Evolutionary conservation across 2,113 vertebrate genomes (phyloP).

Genomic region (Callithrix jacchus): DNA sequence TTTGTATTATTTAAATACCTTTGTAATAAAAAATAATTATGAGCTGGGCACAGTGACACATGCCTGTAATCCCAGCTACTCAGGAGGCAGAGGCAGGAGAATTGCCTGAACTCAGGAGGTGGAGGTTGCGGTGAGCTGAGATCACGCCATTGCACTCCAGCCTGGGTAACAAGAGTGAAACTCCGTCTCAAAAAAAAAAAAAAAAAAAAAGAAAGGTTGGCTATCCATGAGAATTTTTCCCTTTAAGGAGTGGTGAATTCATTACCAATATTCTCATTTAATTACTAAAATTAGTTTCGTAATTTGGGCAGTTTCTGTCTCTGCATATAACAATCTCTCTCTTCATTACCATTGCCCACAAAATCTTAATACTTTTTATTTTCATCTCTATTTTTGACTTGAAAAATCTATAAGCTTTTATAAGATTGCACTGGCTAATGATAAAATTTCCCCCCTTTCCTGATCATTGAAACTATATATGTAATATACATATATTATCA

Average conservation of each 20-base stretch:
- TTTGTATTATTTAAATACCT: constrained; percentile 26
- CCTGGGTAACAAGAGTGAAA: too few relatives aligned
- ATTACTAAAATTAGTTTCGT: background rate
- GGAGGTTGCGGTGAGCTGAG: too few relatives aligned
- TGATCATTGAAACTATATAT: background rate
- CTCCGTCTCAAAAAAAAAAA: too few relatives aligned
- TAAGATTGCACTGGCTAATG: background rate
- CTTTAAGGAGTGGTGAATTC: background rate
- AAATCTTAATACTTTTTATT: background rate
- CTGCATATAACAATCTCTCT: background rate
- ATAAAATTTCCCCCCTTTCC: background rate
- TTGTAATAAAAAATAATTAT: background rate
- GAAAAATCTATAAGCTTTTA: background rate
- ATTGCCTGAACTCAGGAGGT: too few relatives aligned
- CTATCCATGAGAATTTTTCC: background rate
- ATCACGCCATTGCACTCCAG: too few relatives aligned
- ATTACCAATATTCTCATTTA: background rate
- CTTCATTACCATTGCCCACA: background rate
- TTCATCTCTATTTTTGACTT: background rate
- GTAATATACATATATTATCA: too few relatives aligned
- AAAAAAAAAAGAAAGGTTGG: too few relatives aligned
- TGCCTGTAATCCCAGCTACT: too few relatives aligned
- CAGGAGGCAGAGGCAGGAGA: too few relatives aligned
- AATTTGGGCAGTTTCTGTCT: background rate
- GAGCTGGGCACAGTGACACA: too few relatives aligned